These are phyloP conservation scores for Cryptocheilus praepositus DNA, from an alignment of 2,888 invertebrate genomes.

Conservation along the genomic window DNA sequence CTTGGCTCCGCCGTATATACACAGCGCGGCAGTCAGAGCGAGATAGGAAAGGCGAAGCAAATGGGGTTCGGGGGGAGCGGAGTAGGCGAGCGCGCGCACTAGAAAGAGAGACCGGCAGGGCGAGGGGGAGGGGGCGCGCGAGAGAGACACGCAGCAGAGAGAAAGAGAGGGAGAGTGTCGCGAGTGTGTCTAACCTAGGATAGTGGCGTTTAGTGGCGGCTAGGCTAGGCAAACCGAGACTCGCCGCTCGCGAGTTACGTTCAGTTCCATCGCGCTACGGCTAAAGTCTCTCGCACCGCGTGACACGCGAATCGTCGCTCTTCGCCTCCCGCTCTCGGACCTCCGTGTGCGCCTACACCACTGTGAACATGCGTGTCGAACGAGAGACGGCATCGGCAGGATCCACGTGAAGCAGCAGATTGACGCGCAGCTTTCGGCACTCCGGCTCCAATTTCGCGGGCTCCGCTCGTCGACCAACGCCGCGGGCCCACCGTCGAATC, in stretches of 20 bases:
- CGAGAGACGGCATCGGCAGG: too few relatives aligned
- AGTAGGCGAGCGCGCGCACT: slow-evolving; percentile 10
- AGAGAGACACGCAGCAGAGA: slow-evolving; percentile 35
- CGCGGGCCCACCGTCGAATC: too few relatives aligned
- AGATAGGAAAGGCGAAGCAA: slow-evolving; percentile 23
- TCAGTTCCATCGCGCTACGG: slow-evolving; percentile 67
- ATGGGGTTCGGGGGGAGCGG: slow-evolving; percentile 18
- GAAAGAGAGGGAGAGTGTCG: slow-evolving; percentile 61
- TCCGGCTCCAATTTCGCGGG: too few relatives aligned
- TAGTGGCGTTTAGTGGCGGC: slow-evolving; percentile 70
- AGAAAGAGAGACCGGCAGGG: slow-evolving; percentile 10
- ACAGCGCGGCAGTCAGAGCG: slow-evolving; percentile 28
- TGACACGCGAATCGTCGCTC: slow-evolving; percentile 17
- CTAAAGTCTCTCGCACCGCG: slow-evolving; percentile 43
- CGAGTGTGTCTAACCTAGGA: slow-evolving; percentile 71
- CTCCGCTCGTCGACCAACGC: too few relatives aligned
- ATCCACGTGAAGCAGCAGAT: too few relatives aligned
- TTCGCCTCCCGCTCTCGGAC: too few relatives aligned
- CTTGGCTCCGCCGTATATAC: slow-evolving; percentile 25
- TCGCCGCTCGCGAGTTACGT: slow-evolving; percentile 64
- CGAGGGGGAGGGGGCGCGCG: slow-evolving; percentile 35
- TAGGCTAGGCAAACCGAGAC: slow-evolving; percentile 71
- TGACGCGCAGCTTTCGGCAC: too few relatives aligned
- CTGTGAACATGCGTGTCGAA: too few relatives aligned
- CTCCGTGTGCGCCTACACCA: too few relatives aligned